A percentile compares a stretch with the other conserved stretches of the same genome.
phyloP scores from a whole-genome alignment of 2,888 invertebrate species.

The Dendrolimus houi region DNA sequence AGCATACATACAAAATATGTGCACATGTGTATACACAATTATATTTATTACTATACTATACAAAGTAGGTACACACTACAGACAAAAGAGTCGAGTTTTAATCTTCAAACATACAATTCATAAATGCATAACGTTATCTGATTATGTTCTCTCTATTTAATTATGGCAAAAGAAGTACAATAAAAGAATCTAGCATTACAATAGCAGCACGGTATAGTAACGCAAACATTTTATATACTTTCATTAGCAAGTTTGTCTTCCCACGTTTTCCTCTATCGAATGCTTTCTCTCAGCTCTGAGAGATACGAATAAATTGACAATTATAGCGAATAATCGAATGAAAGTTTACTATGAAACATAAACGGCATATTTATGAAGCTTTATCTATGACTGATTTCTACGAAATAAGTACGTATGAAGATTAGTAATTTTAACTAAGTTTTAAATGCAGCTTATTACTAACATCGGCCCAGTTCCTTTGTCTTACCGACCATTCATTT shows the following conservation, averaged over 20 bases:
- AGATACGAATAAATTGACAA: conserved; percentile 55
- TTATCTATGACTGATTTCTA: too few species aligned
- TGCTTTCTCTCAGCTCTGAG: conserved; percentile 45
- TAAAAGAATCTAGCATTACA: conserved; percentile 45
- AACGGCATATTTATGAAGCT: neutral
- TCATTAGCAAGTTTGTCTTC: conserved; percentile 43
- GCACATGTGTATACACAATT: too few species aligned
- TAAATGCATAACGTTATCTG: conserved; percentile 30
- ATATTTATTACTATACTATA: too few species aligned
- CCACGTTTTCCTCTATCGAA: conserved; percentile 68
- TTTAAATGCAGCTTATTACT: too few species aligned
- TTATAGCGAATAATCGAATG: conserved; percentile 43
- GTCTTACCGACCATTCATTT: too few species aligned
- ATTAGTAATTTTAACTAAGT: too few species aligned
- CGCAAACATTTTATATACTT: conserved; percentile 45
- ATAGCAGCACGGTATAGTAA: conserved; percentile 40
- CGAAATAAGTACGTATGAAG: too few species aligned
- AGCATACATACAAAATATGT: too few species aligned
- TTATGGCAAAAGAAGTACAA: conserved; percentile 38
- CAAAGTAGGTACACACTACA: too few species aligned
- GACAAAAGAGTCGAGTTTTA: too few species aligned
- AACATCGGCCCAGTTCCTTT: too few species aligned
- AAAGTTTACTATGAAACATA: conserved; percentile 28
- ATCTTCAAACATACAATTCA: conserved; percentile 1
- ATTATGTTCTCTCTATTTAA: conserved; percentile 5